These are phyloP conservation scores for Pituophis catenifer DNA, from an alignment of 2,113 vertebrate genomes.

Conservation along the genomic window DNA sequence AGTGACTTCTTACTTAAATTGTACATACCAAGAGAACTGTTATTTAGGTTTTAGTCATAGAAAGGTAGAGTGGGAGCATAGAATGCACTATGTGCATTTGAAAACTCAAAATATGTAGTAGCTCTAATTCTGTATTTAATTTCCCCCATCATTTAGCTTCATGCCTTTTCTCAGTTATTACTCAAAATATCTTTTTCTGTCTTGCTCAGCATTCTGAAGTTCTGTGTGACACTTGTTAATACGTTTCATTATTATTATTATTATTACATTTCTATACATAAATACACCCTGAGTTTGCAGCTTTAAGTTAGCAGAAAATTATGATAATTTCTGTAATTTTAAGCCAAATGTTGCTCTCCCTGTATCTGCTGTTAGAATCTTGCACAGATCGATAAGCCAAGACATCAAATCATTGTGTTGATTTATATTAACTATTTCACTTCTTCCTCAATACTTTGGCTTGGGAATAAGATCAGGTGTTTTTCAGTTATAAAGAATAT, in stretches of 20 bases:
- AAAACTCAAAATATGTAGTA: slow-evolving; percentile 41
- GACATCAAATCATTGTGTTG: slow-evolving; percentile 11
- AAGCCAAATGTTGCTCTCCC: background rate
- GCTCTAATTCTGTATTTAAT: background rate
- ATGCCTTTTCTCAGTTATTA: slow-evolving; percentile 23
- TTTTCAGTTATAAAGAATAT: slow-evolving; percentile 15
- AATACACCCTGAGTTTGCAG: slow-evolving; percentile 7
- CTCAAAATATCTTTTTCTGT: slow-evolving; percentile 16
- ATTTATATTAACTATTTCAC: slow-evolving; percentile 34
- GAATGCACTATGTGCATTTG: slow-evolving; percentile 29
- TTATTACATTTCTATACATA: slow-evolving; percentile 5
- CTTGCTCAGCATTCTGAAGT: slow-evolving; percentile 17
- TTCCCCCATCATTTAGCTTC: slow-evolving; percentile 39
- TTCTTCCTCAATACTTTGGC: slow-evolving; percentile 23
- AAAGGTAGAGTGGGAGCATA: slow-evolving; percentile 36
- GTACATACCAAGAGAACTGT: slow-evolving; percentile 35
- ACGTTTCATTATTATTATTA: background rate
- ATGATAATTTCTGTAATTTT: slow-evolving; percentile 16
- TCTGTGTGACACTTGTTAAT: slow-evolving; percentile 6
- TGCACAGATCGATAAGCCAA: slow-evolving; percentile 34
- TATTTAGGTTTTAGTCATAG: slow-evolving; percentile 43
- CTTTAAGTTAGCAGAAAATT: slow-evolving; percentile 26
- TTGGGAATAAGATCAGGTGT: slow-evolving; percentile 22
- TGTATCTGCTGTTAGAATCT: slow-evolving; percentile 34
- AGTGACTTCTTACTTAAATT: slow-evolving; percentile 24